These are phyloP conservation scores for Cliona cf. orientalis DNA, from an alignment of 37 sponge, comb jelly and placozoan genomes.

Conservation along the genomic window DNA sequence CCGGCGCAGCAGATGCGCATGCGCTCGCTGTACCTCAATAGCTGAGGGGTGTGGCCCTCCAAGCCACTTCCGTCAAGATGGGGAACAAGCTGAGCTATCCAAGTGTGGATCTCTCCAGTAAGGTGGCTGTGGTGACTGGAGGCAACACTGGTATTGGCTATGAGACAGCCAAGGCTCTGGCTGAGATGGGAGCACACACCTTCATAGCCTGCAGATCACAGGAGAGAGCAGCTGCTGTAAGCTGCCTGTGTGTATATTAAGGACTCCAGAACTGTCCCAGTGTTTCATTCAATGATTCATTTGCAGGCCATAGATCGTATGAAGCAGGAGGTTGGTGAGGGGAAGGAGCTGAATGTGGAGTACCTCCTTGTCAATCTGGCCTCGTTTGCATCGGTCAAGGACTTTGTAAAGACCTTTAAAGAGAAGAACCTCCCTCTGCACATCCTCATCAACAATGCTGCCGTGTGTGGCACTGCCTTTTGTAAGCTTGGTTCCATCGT, in stretches of 20 bases:
- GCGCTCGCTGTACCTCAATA: too few species aligned
- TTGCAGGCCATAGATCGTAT: constrained; percentile 19
- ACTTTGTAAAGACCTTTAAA: constrained; percentile 65
- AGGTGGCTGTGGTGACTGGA: constrained; percentile 82
- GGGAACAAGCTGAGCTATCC: constrained; percentile 58
- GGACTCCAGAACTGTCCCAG: background rate
- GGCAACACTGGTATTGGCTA: constrained; percentile 89
- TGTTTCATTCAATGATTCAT: background rate
- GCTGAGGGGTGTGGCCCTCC: too few species aligned
- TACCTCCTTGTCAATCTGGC: constrained; percentile 74
- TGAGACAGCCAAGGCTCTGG: constrained; percentile 80
- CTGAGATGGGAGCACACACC: constrained; percentile 79
- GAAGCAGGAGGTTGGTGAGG: constrained; percentile 22
- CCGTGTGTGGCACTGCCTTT: constrained; percentile 39
- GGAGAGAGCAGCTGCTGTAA: constrained; percentile 71
- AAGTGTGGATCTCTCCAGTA: constrained; percentile 54
- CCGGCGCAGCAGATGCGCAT: too few species aligned
- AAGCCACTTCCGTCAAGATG: too few species aligned
- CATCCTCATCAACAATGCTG: constrained; percentile 87
- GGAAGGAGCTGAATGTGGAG: constrained; percentile 65
- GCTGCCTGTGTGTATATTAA: too few species aligned
- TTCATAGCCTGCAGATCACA: constrained; percentile 78
- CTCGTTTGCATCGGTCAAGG: constrained; percentile 68
- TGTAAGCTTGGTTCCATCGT: constrained; percentile 28
- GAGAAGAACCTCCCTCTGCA: constrained; percentile 76